These are phyloP conservation scores for Lycaon pictus DNA, from an alignment of 2,113 vertebrate genomes.

Conservation along the genomic window DNA sequence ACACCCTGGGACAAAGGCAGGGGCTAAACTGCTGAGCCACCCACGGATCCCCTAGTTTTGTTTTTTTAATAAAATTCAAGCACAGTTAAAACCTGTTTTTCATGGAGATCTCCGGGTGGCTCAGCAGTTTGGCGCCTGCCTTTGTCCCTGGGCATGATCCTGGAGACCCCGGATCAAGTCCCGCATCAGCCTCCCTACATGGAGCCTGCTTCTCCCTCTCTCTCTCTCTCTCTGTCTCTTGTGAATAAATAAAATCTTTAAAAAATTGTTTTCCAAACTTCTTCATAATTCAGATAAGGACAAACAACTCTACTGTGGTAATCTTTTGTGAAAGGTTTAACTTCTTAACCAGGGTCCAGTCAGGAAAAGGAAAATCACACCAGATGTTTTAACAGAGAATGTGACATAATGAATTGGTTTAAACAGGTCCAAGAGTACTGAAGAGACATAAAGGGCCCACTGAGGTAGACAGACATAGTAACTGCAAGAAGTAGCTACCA, in stretches of 20 bases:
- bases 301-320: neutral
- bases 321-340: neutral
- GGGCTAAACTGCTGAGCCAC: too few relatives aligned
- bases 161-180: too few relatives aligned
- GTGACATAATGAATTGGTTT: neutral
- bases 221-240: too few relatives aligned
- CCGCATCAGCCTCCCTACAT: too few relatives aligned
- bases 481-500: neutral
- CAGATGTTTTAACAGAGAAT: neutral
- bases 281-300: neutral
- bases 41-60: too few relatives aligned
- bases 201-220: too few relatives aligned
- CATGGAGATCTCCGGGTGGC: too few relatives aligned
- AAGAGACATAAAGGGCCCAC: neutral
- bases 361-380: neutral
- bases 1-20: too few relatives aligned
- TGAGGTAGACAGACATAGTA: neutral
- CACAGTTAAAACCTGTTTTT: neutral
- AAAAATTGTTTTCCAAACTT: neutral
- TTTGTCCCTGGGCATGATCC: too few relatives aligned
- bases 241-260: too few relatives aligned
- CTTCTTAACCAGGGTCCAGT: neutral
- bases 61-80: neutral
- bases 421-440: neutral
- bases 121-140: too few relatives aligned